Percentiles rank a stretch among this genome's conserved stretches.
Evolutionary conservation across 2,797 vertebrate genomes (phyloP).

Genomic region (Alosa sapidissima): DNA sequence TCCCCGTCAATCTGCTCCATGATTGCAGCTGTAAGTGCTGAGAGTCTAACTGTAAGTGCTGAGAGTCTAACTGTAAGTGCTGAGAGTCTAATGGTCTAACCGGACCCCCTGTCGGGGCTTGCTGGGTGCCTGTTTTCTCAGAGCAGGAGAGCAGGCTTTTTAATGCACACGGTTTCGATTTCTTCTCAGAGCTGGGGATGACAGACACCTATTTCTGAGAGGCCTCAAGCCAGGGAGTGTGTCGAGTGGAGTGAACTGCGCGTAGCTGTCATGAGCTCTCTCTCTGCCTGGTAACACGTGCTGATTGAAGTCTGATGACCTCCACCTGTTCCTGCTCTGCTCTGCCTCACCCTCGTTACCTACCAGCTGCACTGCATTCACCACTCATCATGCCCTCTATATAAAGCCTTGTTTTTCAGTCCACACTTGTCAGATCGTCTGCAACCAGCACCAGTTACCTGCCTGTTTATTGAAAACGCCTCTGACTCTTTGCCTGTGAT

Average conservation of each 20-base stretch:
- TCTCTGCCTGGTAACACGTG: too few relatives aligned
- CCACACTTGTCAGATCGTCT: too few relatives aligned
- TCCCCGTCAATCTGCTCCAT: constrained; percentile 48
- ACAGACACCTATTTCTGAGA: constrained; percentile 44
- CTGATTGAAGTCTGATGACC: too few relatives aligned
- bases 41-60: constrained; percentile 11
- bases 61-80: constrained; percentile 11
- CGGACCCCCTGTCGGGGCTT: constrained; percentile 44
- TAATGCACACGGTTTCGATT: constrained; percentile 48
- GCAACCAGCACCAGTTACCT: too few relatives aligned
- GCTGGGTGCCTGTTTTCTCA: constrained; percentile 29
- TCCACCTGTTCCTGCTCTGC: too few relatives aligned
- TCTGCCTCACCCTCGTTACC: too few relatives aligned
- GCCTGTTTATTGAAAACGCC: too few relatives aligned
- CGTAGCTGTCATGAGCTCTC: too few relatives aligned
- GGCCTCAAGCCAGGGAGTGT: constrained; percentile 52
- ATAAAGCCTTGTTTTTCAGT: too few relatives aligned
- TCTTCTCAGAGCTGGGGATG: constrained; percentile 33
- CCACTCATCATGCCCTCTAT: too few relatives aligned
- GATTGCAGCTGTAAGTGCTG: constrained; percentile 43
- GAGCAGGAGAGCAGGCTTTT: not conserved
- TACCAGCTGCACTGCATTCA: too few relatives aligned
- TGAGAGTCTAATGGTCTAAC: constrained; percentile 47
- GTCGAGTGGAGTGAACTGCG: constrained; percentile 23
- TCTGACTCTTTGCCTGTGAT: too few relatives aligned